phyloP scores from a whole-genome alignment of 2,797 vertebrate species.

The Coregonus suidteri region DNA sequence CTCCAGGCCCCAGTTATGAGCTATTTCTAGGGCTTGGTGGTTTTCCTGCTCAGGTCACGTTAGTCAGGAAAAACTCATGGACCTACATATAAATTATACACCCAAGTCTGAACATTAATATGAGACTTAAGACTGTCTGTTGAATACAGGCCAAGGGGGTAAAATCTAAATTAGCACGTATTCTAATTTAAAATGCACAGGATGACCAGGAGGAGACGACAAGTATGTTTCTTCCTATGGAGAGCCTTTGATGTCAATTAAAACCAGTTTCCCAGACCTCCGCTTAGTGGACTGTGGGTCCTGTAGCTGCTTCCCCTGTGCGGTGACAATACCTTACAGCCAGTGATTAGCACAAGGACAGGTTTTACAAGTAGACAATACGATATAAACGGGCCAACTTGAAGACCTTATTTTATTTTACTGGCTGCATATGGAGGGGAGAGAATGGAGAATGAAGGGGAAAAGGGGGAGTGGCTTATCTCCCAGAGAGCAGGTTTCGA shows the following conservation, averaged over 20 bases:
- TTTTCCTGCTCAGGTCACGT: background rate
- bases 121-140: background rate
- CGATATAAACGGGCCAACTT: background rate
- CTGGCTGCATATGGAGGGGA: background rate
- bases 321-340: conserved; percentile 29
- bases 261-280: background rate
- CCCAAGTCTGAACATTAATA: background rate
- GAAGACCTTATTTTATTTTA: background rate
- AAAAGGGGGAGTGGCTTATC: background rate
- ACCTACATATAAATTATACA: background rate
- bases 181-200: background rate
- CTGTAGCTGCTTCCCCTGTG: conserved; percentile 9
- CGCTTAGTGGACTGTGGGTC: background rate
- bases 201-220: background rate
- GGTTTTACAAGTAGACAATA: conserved; percentile 18
- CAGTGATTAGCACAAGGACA: conserved; percentile 31
- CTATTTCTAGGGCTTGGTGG: background rate
- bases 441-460: background rate
- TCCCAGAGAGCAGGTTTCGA: background rate
- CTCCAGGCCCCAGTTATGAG: background rate
- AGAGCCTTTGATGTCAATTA: conserved; percentile 9
- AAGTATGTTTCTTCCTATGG: background rate
- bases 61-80: background rate
- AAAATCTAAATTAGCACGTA: background rate
- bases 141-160: background rate